Evolutionary conservation across 2,888 invertebrate species (phyloP), one percentile per base, ranked within the genome.

Genomic region (Platycheirus rosarum): DNA sequence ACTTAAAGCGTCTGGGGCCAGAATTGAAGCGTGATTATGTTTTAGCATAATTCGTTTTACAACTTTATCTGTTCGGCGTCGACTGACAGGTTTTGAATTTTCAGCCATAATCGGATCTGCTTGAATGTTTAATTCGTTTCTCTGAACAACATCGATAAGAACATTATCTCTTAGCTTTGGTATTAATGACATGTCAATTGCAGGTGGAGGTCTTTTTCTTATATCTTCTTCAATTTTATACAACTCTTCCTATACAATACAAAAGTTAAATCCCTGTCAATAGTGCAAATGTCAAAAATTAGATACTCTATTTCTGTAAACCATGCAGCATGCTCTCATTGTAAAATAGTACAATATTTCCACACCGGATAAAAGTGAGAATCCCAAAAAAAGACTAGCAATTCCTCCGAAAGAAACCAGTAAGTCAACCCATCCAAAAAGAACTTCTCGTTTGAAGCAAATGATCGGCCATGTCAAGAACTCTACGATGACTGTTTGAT

Each of bases 361-460:
- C 9, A 95, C 94, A 0, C 94, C 95, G 0, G 95, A 95, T 1
- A 96, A 90, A 29, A 96, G 89, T 1, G 95, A 95, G 89, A 95
- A 96, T 0, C 96, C 96, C 1, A 91, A 85, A 82, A 91, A 91
- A 2, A 91, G 87, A 20, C 92, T 92, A 40, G 92, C 92, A 9
- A 92, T 92, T n/a, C 92, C 92, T 11, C 92, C 92, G 65, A 91
- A 91, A 0, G 91, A 91, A 6, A 91, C 96, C 46, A 96, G 88
- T 60, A 96, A 91, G 91, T 96, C 96, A 0, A 96, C 95, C 95
- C 95, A 95, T 68, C 96, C 96, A 87, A 96, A 96, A 44, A 95
- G 92, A 14, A 96, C 95, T 88, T 96, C 95, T 29, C 95, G 92
- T 87, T 95, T 95, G 88, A 95, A 96, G 2, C 94, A 92, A 23